Evolutionary conservation across 2,797 vertebrate species (phyloP), one percentile per base, ranked within the genome.

Genomic region (Brachymystax lenok): DNA sequence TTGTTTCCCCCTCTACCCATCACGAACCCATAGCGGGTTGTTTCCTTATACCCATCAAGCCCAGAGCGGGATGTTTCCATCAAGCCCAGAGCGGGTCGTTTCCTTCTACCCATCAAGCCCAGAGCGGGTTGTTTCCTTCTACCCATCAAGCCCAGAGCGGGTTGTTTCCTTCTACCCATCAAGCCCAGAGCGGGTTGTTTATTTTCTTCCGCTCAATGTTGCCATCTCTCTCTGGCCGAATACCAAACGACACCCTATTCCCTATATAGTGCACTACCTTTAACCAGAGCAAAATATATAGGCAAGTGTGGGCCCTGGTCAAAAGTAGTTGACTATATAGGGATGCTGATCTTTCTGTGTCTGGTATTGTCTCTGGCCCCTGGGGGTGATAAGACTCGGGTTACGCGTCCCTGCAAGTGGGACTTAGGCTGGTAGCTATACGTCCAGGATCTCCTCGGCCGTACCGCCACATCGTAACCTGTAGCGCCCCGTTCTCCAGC

Each of bases 401-500:
- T 52, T 17, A 1, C 0, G 4, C 16, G 51, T 52, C 51, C 51
- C 51, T 52, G 13, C 5, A 52, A 19, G 5, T n/a, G 54, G 52
- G 54, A n/a, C 54, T 19, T 19, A n/a, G 2, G n/a, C 17, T 4
- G 21, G 50, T 3, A 27, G 88, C 91, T 96, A 99, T 82, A 99
- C 97, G 1, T 99, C 97, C 4, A 99, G 93, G 84, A 99, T 97
- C 90, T 99, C 98, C 83, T 99, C 98, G 0, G 98, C 98, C 0
- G 97, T 99, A 78, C 98, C 98, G 33, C 98, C 98, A 16, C 98
- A 99, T 83, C 97, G 97, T 80, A 99, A 91, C 5, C 98, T 94
- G 89, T 98, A 99, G 51, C 97, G 96, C 6, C 97, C 97, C 1
- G 97, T 98, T 88, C 98, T 95, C 98, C 98, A 99, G 93, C 97